Evolutionary conservation across 2,797 vertebrate genomes (phyloP).

Genomic region (Macrochelys suwanniensis): DNA sequence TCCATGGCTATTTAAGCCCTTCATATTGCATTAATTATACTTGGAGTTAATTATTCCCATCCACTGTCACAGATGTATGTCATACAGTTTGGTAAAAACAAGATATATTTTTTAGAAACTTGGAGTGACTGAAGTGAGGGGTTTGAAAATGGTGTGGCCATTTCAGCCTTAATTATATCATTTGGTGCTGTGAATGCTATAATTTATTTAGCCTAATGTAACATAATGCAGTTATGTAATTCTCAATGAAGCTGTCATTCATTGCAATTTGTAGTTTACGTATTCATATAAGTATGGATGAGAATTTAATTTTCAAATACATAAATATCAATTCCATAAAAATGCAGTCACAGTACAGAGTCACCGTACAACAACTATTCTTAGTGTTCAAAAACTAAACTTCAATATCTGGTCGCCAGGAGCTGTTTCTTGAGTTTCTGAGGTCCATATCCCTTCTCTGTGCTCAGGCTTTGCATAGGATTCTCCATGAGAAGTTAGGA

Average conservation of each 20-base stretch:
- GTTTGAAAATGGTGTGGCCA: slow-evolving; percentile 52
- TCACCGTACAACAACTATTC: not conserved
- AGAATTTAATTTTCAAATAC: slow-evolving; percentile 10
- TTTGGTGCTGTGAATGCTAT: slow-evolving; percentile 10
- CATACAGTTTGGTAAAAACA: slow-evolving; percentile 67
- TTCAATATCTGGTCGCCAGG: not conserved
- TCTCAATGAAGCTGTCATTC: not conserved
- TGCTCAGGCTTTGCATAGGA: not conserved
- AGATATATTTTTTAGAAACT: slow-evolving; percentile 50
- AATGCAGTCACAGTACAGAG: not conserved
- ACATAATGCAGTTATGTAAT: slow-evolving; percentile 3
- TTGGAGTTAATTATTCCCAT: slow-evolving; percentile 73
- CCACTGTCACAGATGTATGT: slow-evolving; percentile 57
- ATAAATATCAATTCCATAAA: slow-evolving; percentile 21
- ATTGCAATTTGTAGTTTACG: not conserved
- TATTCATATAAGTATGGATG: not conserved
- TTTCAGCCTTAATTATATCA: slow-evolving; percentile 44
- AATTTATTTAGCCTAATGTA: slow-evolving; percentile 45
- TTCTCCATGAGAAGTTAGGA: not conserved
- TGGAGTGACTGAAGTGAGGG: slow-evolving; percentile 23
- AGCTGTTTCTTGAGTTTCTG: not conserved
- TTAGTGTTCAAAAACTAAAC: not conserved
- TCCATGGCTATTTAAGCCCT: slow-evolving; percentile 71
- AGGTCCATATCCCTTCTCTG: not conserved
- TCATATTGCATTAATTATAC: slow-evolving; percentile 77